Evolutionary conservation across 2,113 vertebrate genomes (phyloP), one percentile per base, ranked within the genome.

Genomic region (Chaetops frenatus): DNA sequence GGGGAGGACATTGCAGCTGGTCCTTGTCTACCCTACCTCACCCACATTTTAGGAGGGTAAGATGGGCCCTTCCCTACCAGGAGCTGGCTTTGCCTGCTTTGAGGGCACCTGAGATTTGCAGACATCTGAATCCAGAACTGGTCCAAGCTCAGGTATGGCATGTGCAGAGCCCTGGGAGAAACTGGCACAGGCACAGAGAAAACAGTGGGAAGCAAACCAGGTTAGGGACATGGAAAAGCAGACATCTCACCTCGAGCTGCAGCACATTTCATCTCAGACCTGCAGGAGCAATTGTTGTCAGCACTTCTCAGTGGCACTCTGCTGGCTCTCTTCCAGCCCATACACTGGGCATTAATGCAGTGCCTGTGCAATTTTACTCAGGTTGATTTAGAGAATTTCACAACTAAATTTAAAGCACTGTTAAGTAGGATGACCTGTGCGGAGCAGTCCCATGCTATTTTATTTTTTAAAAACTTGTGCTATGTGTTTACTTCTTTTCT

Each of bases 231-330:
- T 11, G 20, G 60, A 21, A 35, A 11, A 81, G 66, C n/a, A 60
- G 42, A 6, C 15, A 9, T 8, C 45, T 54, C 1, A 0, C 44
- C 48, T 82, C 0, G 1, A n/a, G 33, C 44, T 36, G 45, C 45
- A 45, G n/a, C 62, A 14, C 5, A 4, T 61, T 18, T 10, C 73
- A 33, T 10, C 60, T 65, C 67, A 66, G 50, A n/a, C 16, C 53
- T 80, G 36, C 50, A 66, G 36, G 36, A 74, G 14, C 9, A 53
- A 11, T 15, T 40, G 21, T 3, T 62, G 29, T 21, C 53, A 38
- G 4, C 6, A 11, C 24, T 27, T 47, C 27, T 6, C 45, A 44
- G 51, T 11, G 61, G 35, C 17, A 21, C 12, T 36, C 45, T 62
- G 56, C 65, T 61, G 83, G 21, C 35, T 57, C 36, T 35, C 29